Evolutionary conservation across 2,888 invertebrate species (phyloP).

Genomic region (Steromphala cineraria): DNA sequence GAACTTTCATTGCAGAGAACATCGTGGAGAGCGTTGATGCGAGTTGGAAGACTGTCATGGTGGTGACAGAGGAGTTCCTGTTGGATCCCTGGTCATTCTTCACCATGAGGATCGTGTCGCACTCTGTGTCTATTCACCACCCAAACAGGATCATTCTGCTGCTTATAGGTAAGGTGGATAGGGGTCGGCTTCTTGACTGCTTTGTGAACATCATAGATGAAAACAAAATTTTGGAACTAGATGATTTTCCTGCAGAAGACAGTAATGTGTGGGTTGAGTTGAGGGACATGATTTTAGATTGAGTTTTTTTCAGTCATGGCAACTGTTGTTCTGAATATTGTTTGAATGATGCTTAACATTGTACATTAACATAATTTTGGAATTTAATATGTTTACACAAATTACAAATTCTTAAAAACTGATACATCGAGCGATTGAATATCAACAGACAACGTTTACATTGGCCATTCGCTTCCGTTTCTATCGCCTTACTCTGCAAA

Average conservation of each 20-base stretch:
- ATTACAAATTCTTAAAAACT: too few relatives aligned
- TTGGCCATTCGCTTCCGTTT: too few relatives aligned
- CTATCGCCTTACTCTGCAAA: too few relatives aligned
- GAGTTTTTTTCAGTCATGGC: too few relatives aligned
- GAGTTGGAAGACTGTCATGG: neutral
- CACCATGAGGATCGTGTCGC: neutral
- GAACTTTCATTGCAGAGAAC: neutral
- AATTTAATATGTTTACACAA: too few relatives aligned
- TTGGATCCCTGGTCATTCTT: neutral
- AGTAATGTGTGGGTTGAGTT: neutral
- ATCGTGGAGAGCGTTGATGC: neutral
- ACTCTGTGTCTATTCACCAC: neutral
- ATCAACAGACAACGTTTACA: too few relatives aligned
- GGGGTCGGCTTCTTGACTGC: neutral
- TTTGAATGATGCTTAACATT: too few relatives aligned
- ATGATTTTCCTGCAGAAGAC: neutral
- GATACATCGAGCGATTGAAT: too few relatives aligned
- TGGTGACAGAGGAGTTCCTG: neutral
- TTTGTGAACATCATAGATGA: neutral
- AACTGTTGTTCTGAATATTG: too few relatives aligned
- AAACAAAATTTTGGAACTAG: neutral
- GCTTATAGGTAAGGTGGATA: neutral
- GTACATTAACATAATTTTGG: too few relatives aligned
- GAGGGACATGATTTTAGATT: neutral
- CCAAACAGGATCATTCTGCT: neutral